Evolutionary conservation across 2,113 vertebrate species (phyloP), one percentile per base, ranked within the genome.

Genomic region (Nothobranchius furzeri): DNA sequence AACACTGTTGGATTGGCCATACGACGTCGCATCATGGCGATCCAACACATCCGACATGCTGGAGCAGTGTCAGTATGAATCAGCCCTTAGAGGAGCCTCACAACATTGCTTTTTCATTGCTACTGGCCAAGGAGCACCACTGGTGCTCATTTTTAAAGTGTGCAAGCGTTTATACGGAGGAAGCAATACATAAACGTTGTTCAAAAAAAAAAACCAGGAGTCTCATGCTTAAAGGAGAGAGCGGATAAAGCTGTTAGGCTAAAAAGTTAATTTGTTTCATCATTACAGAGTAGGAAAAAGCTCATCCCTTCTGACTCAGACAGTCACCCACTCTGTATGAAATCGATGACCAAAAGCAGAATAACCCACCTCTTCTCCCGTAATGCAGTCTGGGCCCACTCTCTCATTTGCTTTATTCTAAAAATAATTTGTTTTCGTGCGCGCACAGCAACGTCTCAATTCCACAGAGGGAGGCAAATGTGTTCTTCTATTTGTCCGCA

Each of bases 351-450:
- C 43, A 17, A 45, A 40, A 50, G 68, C 42, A 79, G 83, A 79
- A 82, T 47, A 83, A 73, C 57, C 54, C 53, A 20, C 52, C 46
- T 40, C 15, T 58, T 42, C 75, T 64, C 52, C 56, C 64, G 13
- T 13, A 30, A 57, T 42, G 49, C 71, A 50, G 49, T 24, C 30
- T 30, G 30, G 30, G 3, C 30, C 30, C 55, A 73, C 63, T 70
- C 64, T 70, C 61, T 81, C 67, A 60, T 60, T 79, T 66, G 6
- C 68, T 72, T 66, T 66, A 51, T 60, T 70, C 71, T 24, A 64
- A 78, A 90, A 81, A 84, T 84, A 75, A 89, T 90, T 89, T 88
- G 68, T 90, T 92, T 90, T 87, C 73, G 83, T 78, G 78, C 73
- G 86, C 40, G 88, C 84, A 79, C 65, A 53, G 68, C 47, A 68